phyloP scores from a whole-genome alignment of 2,113 vertebrate genomes.

The Taxidea taxus region DNA sequence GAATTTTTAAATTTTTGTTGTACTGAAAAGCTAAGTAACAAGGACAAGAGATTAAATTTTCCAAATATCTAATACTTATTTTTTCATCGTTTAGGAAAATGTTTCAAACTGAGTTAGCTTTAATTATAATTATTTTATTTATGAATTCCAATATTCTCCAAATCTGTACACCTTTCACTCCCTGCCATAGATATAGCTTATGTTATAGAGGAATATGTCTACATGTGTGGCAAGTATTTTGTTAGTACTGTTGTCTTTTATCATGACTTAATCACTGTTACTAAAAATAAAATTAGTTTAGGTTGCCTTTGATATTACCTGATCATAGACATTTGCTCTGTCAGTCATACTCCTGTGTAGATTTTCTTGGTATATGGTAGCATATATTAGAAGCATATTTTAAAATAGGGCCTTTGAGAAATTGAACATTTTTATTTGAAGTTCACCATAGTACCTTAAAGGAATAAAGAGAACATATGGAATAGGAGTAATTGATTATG shows the following conservation, averaged over 20 bases:
- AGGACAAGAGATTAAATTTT: constrained; percentile 29
- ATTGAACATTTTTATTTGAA: constrained; percentile 59
- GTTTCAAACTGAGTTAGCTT: constrained; percentile 9
- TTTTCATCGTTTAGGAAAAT: constrained; percentile 43
- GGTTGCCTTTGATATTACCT: constrained; percentile 29
- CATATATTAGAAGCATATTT: constrained; percentile 36
- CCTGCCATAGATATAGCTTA: not conserved
- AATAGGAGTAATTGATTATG: not conserved
- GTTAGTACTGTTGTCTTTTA: constrained; percentile 4
- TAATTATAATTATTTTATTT: constrained; percentile 50
- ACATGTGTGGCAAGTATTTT: constrained; percentile 6
- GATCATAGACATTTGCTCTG: constrained; percentile 12
- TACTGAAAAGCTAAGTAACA: constrained; percentile 39
- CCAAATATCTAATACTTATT: constrained; percentile 38
- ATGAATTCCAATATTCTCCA: constrained; percentile 38
- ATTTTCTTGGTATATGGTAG: constrained; percentile 48
- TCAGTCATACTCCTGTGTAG: not conserved
- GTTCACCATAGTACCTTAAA: constrained; percentile 74
- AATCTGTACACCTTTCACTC: not conserved
- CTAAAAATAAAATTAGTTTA: constrained; percentile 24
- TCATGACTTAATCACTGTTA: not conserved
- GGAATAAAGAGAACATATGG: constrained; percentile 6
- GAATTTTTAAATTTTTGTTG: constrained; percentile 56
- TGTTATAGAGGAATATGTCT: constrained; percentile 10
- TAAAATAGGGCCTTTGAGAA: constrained; percentile 57